Conservation (phyloP, 2,113 vertebrate genomes). For the Raphicerus campestris region DNA sequence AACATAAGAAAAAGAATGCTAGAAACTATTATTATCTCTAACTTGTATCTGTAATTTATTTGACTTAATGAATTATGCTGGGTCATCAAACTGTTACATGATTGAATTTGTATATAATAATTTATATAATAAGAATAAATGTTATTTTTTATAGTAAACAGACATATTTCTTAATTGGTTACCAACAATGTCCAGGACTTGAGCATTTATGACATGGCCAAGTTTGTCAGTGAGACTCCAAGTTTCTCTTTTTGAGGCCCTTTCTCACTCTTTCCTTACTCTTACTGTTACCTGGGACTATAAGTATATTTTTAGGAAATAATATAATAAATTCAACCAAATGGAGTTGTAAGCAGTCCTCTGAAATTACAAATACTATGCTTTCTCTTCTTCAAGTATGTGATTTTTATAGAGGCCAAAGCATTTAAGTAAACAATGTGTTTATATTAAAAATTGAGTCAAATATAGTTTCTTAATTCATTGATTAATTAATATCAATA, state of each 20-base stretch:
- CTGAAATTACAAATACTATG: not conserved
- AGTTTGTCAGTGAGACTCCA: not conserved
- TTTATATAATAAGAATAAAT: not conserved
- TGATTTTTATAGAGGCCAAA: not conserved
- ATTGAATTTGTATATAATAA: not conserved
- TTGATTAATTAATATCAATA: not conserved
- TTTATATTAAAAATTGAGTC: not conserved
- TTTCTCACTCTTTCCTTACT: not conserved
- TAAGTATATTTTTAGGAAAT: not conserved
- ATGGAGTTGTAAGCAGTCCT: not conserved
- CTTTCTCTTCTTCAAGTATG: not conserved
- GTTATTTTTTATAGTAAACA: not conserved
- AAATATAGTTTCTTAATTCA: not conserved
- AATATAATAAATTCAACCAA: not conserved
- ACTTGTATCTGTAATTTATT: not conserved
- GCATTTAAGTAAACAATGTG: not conserved
- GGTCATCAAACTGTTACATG: not conserved
- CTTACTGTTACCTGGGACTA: not conserved
- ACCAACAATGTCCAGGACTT: not conserved
- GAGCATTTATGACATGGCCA: not conserved
- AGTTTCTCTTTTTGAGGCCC: not conserved
- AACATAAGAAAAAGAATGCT: not conserved
- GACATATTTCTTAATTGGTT: not conserved
- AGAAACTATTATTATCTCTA: not conserved
- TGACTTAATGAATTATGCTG: not conserved